Evolutionary conservation across 1,140 invertebrate species (phyloP), one percentile per base, ranked within the genome.

Genomic region (Anastrepha ludens): DNA sequence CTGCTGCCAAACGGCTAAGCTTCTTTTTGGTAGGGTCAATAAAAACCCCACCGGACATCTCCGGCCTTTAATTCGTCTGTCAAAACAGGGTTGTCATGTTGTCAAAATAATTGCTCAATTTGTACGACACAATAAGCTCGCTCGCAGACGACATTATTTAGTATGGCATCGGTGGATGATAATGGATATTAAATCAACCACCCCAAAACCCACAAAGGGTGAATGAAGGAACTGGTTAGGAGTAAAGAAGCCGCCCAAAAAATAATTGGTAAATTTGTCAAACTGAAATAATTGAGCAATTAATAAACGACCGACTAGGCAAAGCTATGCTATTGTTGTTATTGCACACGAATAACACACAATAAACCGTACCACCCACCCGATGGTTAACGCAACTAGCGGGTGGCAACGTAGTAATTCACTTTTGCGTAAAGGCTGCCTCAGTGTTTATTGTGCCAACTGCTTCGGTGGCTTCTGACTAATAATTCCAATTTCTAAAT

Each of bases 41-140:
- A 67, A 8, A 41, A 67, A 29, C 29, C 65, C 20, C 65, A 67
- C 20, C 20, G 65, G 29, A 39, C 65, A 67, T 67, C 13, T 29
- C 20, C 65, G 29, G 65, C 20, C 20, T 39, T 67, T 67, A 67
- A 67, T 67, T 13, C 65, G 65, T 11, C 8, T 67, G 65, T 67
- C 65, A 67, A n/a, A 67, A 67, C 29, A 39, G 65, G 39, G 65
- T 67, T 67, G 65, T 67, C 65, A 67, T 67, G 65, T 67, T 67
- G 65, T 67, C 65, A 67, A 67, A 67, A 67, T 67, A 67, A 67
- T 67, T 67, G 29, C 65, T 67, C 65, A 67, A 67, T 67, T 67
- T 67, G 65, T 67, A 5, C 29, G 29, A 67, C 29, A 41, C 13
- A 67, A 67, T 29, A 67, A 41, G 29, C 65, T 67, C 13, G 29